phyloP scores from a whole-genome alignment of 2,113 vertebrate genomes.

The Sturnira hondurensis region DNA sequence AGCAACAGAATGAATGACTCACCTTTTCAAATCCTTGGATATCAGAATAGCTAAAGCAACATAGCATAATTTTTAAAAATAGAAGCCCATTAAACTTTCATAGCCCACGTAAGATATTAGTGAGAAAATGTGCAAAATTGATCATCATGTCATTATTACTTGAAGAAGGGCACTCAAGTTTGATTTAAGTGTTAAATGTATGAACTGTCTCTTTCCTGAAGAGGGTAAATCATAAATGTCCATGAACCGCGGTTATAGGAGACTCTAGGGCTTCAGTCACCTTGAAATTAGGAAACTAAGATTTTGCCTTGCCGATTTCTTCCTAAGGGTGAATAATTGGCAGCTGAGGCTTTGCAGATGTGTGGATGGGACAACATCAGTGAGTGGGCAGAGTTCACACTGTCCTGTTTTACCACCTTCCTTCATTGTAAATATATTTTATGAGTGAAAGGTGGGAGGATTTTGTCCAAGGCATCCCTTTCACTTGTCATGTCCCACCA shows the following conservation, averaged over 20 bases:
- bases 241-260: conserved; percentile 30
- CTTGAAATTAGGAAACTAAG: conserved; percentile 62
- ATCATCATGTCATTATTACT: conserved; percentile 56
- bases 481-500: background rate
- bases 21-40: conserved; percentile 44
- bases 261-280: conserved; percentile 39
- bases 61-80: conserved; percentile 65
- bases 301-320: background rate
- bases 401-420: conserved; percentile 2
- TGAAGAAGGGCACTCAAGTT: conserved; percentile 58
- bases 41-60: conserved; percentile 46
- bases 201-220: conserved; percentile 49
- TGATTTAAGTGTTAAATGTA: conserved; percentile 56
- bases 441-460: background rate
- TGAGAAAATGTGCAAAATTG: conserved; percentile 49
- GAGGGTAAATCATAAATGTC: conserved; percentile 52
- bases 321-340: background rate
- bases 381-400: background rate
- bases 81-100: conserved; percentile 61
- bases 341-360: conserved; percentile 19
- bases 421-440: conserved; percentile 41
- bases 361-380: background rate
- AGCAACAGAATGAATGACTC: conserved; percentile 41
- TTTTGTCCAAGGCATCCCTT: background rate
- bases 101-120: conserved; percentile 33